Base-by-base conservation (phyloP, 2,113 vertebrate species). In the Numenius arquata region DNA sequence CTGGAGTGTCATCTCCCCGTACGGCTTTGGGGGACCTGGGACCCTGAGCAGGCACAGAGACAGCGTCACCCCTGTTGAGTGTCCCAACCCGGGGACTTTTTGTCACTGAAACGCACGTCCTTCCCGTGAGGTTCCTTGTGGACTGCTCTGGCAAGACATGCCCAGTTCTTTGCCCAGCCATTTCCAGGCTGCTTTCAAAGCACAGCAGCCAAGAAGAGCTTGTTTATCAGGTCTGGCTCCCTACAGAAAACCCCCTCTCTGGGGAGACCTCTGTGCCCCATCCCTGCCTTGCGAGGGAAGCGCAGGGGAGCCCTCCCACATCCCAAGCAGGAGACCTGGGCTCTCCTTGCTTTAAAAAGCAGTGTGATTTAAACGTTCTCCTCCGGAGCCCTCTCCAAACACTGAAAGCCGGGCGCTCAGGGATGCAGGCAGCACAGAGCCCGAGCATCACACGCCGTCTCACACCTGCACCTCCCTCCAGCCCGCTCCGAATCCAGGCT, bases 371-470 rank as follows among this genome's bases (percentile, higher is more conserved):
- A 52, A 82, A 53, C 50, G 18, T 65, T 50, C 30, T 3, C 34
- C 52, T 66, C 38, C 91, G 0, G 34, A 87, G 47, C 30, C 30
- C 73, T 40, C 53, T 62, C 38, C 30, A 40, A 41, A 40, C 38
- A 22, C 0, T 6, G 27, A 36, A 36, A 32, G 63, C 8, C 3
- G 19, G 2, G 45, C 7, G 2, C 52, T 11, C 11, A 4, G 56
- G 10, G 3, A 9, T 14, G 56, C 36, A 11, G 3, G 11, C 14
- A 14, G 41, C 4, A 10, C 67, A 11, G 58, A 40, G 20, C 13
- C 0, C 2, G 27, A 81, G 73, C 83, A 52, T 67, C 89, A 8
- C 36, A 2, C 16, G 0, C 18, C 25, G 4, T 11, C 62, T 30
- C 48, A 32, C 70, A 27, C 29, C 70, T 27, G 17, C 9, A 27